Evolutionary conservation across 2,888 invertebrate genomes (phyloP).

Genomic region (Lycaena phlaeas): DNA sequence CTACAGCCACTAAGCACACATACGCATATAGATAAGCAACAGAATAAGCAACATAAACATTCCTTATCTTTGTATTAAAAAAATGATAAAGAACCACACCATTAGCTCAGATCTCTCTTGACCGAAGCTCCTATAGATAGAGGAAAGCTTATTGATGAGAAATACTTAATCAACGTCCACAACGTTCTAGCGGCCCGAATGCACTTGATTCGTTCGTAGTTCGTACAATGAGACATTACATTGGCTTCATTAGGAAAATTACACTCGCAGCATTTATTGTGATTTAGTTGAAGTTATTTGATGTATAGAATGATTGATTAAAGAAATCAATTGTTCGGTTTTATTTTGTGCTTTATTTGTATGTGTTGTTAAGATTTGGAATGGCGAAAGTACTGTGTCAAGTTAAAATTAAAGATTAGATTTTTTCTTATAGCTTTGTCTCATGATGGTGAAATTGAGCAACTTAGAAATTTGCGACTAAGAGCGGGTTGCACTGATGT

Average conservation of each 20-base stretch:
- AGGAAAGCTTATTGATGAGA: conserved; percentile 49
- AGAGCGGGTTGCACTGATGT: too few species aligned
- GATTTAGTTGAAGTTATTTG: conserved; percentile 2
- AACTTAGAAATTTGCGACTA: too few species aligned
- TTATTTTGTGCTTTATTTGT: too few species aligned
- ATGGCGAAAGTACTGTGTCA: too few species aligned
- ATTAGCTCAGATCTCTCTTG: conserved; percentile 14
- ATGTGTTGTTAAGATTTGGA: background rate
- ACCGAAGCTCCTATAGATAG: conserved; percentile 29
- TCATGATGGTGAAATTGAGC: too few species aligned
- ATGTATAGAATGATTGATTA: conserved; percentile 6
- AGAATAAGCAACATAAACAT: too few species aligned
- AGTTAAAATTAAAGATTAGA: too few species aligned
- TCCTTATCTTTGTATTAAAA: too few species aligned
- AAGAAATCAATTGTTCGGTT: background rate
- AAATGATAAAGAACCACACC: conserved; percentile 4
- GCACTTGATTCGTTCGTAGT: conserved; percentile 16
- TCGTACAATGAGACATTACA: conserved; percentile 15
- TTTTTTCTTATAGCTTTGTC: too few species aligned
- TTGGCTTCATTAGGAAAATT: conserved; percentile 8
- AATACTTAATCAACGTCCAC: conserved; percentile 54
- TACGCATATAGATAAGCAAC: too few species aligned
- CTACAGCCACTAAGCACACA: too few species aligned
- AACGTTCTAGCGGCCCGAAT: conserved; percentile 21
- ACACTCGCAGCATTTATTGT: conserved; percentile 5